Evolutionary conservation across 2,113 vertebrate species (phyloP).

Genomic region (Cygnus buccinator): DNA sequence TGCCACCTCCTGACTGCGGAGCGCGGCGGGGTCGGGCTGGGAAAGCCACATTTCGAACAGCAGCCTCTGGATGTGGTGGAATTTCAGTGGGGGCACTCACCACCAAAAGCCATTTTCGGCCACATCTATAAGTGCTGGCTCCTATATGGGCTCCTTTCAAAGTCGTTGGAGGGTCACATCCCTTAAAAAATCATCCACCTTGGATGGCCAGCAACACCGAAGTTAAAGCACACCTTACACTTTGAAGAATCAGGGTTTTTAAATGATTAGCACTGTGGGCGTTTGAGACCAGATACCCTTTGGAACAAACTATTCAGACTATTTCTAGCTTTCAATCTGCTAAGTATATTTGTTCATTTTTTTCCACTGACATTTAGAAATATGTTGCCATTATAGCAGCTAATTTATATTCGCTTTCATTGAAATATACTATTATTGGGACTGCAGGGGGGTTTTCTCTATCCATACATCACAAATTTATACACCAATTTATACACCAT

Average conservation of each 20-base stretch:
- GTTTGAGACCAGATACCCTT: background rate
- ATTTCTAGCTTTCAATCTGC: background rate
- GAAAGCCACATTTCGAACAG: background rate
- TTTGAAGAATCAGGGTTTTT: background rate
- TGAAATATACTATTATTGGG: background rate
- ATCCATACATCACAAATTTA: background rate
- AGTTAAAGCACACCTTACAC: background rate
- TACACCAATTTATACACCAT: background rate
- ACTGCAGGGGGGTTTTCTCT: background rate
- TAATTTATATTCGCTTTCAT: background rate
- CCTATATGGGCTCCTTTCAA: background rate
- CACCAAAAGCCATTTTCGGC: background rate
- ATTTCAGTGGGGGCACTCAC: background rate
- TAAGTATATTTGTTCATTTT: background rate
- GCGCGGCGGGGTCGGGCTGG: too few species aligned
- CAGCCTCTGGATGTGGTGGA: background rate
- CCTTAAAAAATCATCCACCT: rapidly evolving
- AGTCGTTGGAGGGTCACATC: background rate
- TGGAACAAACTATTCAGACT: background rate
- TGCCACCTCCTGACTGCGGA: background rate
- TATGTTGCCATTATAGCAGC: background rate
- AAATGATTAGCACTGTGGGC: background rate
- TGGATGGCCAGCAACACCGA: background rate
- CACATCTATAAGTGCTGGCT: background rate
- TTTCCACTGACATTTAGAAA: background rate